A percentile compares a stretch with the other conserved stretches of the same genome.
Conservation (phyloP, 2,113 vertebrate genomes). For the Zootoca vivipara region DNA sequence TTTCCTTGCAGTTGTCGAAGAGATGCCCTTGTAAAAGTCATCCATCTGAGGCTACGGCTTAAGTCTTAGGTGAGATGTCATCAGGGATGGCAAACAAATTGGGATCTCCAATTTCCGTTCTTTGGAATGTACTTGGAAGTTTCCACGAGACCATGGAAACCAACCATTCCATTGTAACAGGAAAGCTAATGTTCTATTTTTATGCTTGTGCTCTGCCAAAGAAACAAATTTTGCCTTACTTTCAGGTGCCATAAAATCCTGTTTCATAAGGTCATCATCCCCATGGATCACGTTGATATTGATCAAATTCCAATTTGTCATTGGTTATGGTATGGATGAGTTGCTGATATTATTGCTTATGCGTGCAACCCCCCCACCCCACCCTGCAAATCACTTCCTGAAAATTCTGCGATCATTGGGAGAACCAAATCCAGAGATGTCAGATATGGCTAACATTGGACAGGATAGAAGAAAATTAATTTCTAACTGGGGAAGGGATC, state of each 20-base stretch:
- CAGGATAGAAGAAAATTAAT: neutral
- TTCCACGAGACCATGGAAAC: constrained; percentile 44
- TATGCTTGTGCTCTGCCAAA: constrained; percentile 35
- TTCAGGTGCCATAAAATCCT: constrained; percentile 44
- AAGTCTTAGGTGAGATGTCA: constrained; percentile 58
- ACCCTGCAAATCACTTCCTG: neutral
- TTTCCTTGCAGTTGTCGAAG: constrained; percentile 62
- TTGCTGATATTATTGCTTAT: neutral
- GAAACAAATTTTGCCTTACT: neutral
- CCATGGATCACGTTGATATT: neutral
- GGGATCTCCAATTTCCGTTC: constrained; percentile 56
- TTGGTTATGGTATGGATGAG: neutral
- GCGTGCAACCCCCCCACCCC: no score
- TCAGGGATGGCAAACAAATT: constrained; percentile 53
- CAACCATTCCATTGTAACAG: constrained; percentile 21
- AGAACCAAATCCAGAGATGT: neutral
- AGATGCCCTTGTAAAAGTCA: constrained; percentile 48
- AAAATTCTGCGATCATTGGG: neutral
- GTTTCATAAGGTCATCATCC: neutral
- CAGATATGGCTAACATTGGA: neutral
- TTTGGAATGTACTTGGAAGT: constrained; percentile 44
- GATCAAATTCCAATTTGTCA: neutral
- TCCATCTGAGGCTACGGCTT: constrained; percentile 46
- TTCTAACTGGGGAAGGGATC: neutral
- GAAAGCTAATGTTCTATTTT: constrained; percentile 53